phyloP scores from a whole-genome alignment of 2,888 invertebrate species.

The Syrista parreyssii region DNA sequence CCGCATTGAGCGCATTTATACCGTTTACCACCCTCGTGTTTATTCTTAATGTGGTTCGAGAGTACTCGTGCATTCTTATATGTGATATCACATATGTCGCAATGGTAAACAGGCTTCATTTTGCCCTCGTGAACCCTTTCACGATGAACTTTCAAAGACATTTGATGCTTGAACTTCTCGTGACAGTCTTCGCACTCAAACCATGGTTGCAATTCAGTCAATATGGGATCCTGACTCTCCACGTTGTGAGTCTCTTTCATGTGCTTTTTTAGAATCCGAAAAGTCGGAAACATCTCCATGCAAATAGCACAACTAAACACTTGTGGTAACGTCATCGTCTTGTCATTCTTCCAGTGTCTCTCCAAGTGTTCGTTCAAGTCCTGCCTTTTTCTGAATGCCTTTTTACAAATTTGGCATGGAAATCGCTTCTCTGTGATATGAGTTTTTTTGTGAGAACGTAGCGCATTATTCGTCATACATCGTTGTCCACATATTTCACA shows the following conservation, averaged over 20 bases:
- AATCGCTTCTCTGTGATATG: slow-evolving; percentile 21
- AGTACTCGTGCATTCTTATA: slow-evolving; percentile 20
- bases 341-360: slow-evolving; percentile 24
- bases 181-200: slow-evolving; percentile 22
- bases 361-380: slow-evolving; percentile 21
- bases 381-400: slow-evolving; percentile 19
- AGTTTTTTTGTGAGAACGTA: slow-evolving; percentile 19
- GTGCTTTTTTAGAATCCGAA: slow-evolving; percentile 18
- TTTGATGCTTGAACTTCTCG: slow-evolving; percentile 23
- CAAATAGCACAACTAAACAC: slow-evolving; percentile 19
- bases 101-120: slow-evolving; percentile 19
- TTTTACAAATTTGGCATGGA: slow-evolving; percentile 20
- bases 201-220: slow-evolving; percentile 19
- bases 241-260: slow-evolving; percentile 20
- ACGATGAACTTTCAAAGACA: slow-evolving; percentile 20
- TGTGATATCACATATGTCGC: slow-evolving; percentile 18
- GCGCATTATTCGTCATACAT: slow-evolving; percentile 21
- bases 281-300: slow-evolving; percentile 20
- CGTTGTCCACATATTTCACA: slow-evolving; percentile 20
- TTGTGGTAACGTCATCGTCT: slow-evolving; percentile 20
- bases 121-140: slow-evolving; percentile 18
- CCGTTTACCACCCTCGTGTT: slow-evolving; percentile 20
- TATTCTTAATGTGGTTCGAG: slow-evolving; percentile 19
- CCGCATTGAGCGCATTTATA: slow-evolving; percentile 22
- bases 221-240: slow-evolving; percentile 17